A percentile compares a stretch with the other conserved stretches of the same genome.
Conservation (phyloP, 1,140 invertebrate species). For the Oscheius sp. region DNA sequence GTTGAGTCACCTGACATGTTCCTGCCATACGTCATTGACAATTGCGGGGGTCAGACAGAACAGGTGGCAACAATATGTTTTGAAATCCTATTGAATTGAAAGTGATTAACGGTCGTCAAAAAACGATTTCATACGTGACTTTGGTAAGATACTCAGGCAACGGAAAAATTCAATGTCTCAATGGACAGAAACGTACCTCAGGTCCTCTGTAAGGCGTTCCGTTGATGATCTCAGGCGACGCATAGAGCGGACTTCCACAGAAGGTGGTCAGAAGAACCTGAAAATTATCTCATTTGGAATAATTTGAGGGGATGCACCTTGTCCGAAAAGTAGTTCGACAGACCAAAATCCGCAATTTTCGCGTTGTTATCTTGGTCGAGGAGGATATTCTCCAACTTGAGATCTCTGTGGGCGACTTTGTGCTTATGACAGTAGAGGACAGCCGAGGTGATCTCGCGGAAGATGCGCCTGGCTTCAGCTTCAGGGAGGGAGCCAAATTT, state of each 20-base stretch:
- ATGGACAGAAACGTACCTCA: conserved; percentile 73
- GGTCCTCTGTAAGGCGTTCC: conserved; percentile 96
- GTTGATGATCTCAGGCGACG: conserved; percentile 96
- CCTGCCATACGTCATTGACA: no score
- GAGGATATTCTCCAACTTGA: conserved; percentile 97
- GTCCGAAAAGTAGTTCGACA: conserved; percentile 95
- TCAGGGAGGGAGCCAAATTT: conserved; percentile 84
- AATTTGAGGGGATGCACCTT: conserved; percentile 59
- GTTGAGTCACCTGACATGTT: no score
- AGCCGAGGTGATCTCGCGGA: conserved; percentile 93
- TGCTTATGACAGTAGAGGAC: conserved; percentile 95
- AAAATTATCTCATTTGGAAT: background rate
- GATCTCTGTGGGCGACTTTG: conserved; percentile 78
- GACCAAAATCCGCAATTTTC: conserved; percentile 97
- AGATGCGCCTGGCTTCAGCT: conserved; percentile 87
- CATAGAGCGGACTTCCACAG: conserved; percentile 95
- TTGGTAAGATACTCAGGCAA: no score
- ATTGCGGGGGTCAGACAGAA: no score
- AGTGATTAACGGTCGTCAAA: no score
- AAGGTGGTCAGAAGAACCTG: conserved; percentile 78
- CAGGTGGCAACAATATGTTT: no score
- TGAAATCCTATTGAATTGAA: no score
- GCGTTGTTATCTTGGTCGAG: conserved; percentile 91
- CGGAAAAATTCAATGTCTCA: no score
- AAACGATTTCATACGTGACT: no score